phyloP scores from a whole-genome alignment of 1,140 invertebrate genomes.

The Ceratosolen fusciceps region DNA sequence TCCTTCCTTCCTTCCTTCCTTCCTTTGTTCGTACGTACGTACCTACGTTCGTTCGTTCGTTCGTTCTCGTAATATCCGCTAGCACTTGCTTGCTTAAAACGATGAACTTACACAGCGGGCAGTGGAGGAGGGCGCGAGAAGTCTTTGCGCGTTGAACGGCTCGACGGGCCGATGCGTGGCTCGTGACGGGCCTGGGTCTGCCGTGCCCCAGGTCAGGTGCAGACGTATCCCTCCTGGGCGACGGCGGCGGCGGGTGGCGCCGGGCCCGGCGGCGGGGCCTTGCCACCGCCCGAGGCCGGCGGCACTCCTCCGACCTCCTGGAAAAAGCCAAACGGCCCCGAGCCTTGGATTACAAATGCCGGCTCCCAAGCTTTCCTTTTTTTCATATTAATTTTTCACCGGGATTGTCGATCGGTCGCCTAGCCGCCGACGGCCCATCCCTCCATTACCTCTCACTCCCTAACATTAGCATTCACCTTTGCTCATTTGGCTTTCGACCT shows the following conservation, averaged over 20 bases:
- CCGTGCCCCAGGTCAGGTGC: constrained; percentile 62
- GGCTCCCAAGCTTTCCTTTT: neutral
- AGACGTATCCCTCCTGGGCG: constrained; percentile 65
- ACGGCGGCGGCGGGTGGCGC: constrained; percentile 59
- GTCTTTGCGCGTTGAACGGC: constrained; percentile 64
- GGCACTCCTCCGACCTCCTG: constrained; percentile 12
- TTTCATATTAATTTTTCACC: too few species aligned
- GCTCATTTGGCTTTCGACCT: constrained; percentile 9
- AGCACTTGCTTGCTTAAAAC: constrained; percentile 27
- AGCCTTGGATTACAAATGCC: constrained; percentile 22
- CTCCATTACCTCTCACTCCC: neutral
- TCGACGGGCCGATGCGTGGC: constrained; percentile 56
- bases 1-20: too few species aligned
- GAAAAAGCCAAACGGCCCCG: constrained; percentile 19
- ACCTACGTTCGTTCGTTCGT: too few species aligned
- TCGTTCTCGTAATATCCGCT: too few species aligned
- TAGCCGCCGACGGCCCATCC: neutral
- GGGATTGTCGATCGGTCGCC: neutral
- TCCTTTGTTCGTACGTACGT: too few species aligned
- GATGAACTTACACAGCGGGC: constrained; percentile 64
- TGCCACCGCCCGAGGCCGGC: neutral
- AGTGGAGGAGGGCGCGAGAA: constrained; percentile 64
- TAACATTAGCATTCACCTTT: neutral
- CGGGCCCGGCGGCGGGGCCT: constrained; percentile 56
- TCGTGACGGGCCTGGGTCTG: constrained; percentile 46